Base-by-base conservation (phyloP, 2,797 vertebrate genomes). In the Gambusia yucatana region DNA sequence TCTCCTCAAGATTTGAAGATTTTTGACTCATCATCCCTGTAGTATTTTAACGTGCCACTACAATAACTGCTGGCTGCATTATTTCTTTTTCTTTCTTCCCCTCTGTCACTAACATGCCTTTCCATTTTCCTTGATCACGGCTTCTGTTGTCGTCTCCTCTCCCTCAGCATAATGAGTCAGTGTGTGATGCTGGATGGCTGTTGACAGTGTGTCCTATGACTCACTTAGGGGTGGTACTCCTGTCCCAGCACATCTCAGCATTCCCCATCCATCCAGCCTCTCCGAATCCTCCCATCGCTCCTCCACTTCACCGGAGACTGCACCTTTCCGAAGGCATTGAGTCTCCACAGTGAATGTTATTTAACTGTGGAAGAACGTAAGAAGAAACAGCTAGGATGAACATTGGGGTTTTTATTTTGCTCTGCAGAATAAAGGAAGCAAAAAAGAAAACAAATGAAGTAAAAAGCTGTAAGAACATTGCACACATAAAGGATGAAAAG, bases 161-260 rank as follows among this genome's bases (percentile, higher is more conserved):
- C 91, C 87, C 87, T 77, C 89, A 84, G 91, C 71, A 33, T 92
- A 93, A 93, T 93, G 90, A 93, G 90, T 93, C 90, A 91, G 89
- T 89, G 87, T 91, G 86, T 90, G 90, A 92, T 90, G 92, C 85
- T 83, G 85, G 91, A 92, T 90, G 91, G 80, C 88, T 93, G 90
- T 89, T 92, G 92, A 94, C 92, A 91, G 87, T 77, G 83, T 88
- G 88, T 91, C 89, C 91, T 87, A 76, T 93, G 91, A 93, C 85
- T 92, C 92, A 91, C 89, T 69, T 88, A 36, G 52, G 89, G 83
- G 81, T 90, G 90, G 88, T 88, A 86, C 86, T 91, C 90, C 92
- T 91, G 88, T 91, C 84, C 92, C 88, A 86, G 90, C 91, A 91
- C 77, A 91, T 93, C 69, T 87, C 81, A 71, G 52, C 81, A 47